These are phyloP conservation scores for Dipodomys stephensi DNA, from an alignment of 2,113 vertebrate species.

Conservation along the genomic window DNA sequence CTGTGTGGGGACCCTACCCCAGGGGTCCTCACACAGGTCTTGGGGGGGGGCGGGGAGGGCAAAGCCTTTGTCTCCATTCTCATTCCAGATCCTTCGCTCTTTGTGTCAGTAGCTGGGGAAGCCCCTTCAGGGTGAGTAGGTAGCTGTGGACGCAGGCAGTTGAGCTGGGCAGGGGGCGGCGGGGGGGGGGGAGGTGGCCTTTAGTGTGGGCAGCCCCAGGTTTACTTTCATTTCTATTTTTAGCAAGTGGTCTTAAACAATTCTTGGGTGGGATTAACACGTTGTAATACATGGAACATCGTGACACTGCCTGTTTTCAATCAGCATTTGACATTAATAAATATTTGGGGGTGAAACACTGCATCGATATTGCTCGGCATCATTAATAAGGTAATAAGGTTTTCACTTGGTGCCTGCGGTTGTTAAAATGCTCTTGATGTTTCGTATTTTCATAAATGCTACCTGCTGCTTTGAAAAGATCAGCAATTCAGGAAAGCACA, in stretches of 20 bases:
- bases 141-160: too few relatives aligned
- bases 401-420: background rate
- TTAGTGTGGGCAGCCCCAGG: background rate
- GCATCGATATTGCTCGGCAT: too few relatives aligned
- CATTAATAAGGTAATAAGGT: background rate
- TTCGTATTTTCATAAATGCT: background rate
- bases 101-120: too few relatives aligned
- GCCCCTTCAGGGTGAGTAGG: too few relatives aligned
- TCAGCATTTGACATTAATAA: background rate
- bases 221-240: too few relatives aligned
- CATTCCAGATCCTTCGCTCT: too few relatives aligned
- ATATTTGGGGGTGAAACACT: background rate
- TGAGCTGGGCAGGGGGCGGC: too few relatives aligned
- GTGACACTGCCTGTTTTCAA: background rate
- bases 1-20: background rate
- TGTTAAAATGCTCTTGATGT: background rate
- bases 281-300: background rate
- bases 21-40: background rate
- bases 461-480: constrained; percentile 14
- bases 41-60: background rate
- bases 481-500: background rate
- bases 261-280: background rate
- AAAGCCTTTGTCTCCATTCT: too few relatives aligned
- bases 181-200: background rate
- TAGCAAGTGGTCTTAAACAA: background rate